Base-by-base conservation (phyloP, 2,888 invertebrate genomes). In the Strigamia maritima region DNA sequence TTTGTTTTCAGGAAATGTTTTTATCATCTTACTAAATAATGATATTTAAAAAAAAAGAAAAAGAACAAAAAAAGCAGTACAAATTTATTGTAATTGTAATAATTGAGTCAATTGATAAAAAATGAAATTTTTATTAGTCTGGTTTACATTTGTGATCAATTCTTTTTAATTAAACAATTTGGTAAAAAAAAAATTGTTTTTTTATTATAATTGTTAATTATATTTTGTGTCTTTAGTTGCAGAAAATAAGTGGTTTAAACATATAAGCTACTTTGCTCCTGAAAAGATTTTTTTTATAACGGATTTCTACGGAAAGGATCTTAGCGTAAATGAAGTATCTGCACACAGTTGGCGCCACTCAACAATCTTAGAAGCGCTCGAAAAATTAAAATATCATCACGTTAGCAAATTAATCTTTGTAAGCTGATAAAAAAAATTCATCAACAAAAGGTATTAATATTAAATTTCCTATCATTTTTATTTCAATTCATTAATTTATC, bases 61-160 rank as follows among this genome's bases (percentile, higher is more conserved):
- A 35, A 35, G 10, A 10, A 70, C 10, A 70, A 28, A 24, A 24
- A 60, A 28, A 28, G 12, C 70, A 70, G 70, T 70, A 70, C 70
- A 70, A 70, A 70, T 70, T 70, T 70, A 70, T 70, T 28, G 70
- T 70, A 70, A 70, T 70, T 70, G 70, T 70, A 70, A 70, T 70
- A 70, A 28, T 70, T 26, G 70, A 70, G 70, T 70, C 60, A 70
- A 70, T 26, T 28, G 70, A 70, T 26, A 28, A 70, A 70, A 26
- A 70, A 70, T 26, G 26, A 70, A 70, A 26, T 26, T 26, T 70
- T 70, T 70, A 70, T 70, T 70, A 70, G 70, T 70, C 70, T 70
- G 70, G 70, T 70, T 70, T 26, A 70, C n/a, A 70, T 26, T 70
- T 70, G 70, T 70, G 26, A 70, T 70, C 28, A 70, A 28, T 70